Percentiles rank a stretch among this genome's conserved stretches.
These are phyloP conservation scores for Alviniconcha marisindica DNA, from an alignment of 1,140 invertebrate species.

Conservation along the genomic window DNA sequence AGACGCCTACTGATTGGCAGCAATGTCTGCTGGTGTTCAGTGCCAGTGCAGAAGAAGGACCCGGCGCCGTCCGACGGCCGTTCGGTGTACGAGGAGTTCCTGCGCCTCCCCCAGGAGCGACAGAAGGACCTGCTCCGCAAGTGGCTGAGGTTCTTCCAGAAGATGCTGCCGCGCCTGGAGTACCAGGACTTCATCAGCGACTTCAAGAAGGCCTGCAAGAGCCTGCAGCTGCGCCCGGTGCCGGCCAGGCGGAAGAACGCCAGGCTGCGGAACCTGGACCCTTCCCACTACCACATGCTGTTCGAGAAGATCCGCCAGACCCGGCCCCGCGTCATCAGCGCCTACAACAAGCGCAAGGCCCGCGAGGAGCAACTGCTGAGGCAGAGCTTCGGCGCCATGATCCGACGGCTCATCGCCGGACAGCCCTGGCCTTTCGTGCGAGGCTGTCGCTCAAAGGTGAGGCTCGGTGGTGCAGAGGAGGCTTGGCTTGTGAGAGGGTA, in stretches of 20 bases:
- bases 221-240: slow-evolving; percentile 6
- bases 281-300: slow-evolving; percentile 47
- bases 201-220: slow-evolving; percentile 46
- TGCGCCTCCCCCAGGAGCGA: slow-evolving; percentile 40
- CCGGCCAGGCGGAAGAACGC: slow-evolving; percentile 26
- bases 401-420: not conserved
- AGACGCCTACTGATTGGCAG: too few species aligned
- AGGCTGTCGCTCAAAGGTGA: slow-evolving; percentile 34
- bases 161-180: slow-evolving; percentile 47
- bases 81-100: slow-evolving; percentile 45
- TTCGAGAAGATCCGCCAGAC: slow-evolving; percentile 47
- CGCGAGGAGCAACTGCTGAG: slow-evolving; percentile 26
- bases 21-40: too few species aligned
- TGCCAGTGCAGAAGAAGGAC: slow-evolving; percentile 4
- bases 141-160: slow-evolving; percentile 50
- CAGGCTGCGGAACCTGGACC: slow-evolving; percentile 43
- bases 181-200: slow-evolving; percentile 48
- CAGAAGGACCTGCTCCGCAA: slow-evolving; percentile 47
- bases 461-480: too few species aligned
- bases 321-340: slow-evolving; percentile 25
- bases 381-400: slow-evolving; percentile 22
- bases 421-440: slow-evolving; percentile 35
- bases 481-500: not conserved
- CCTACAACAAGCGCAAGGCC: slow-evolving; percentile 39
- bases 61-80: not conserved